These are phyloP conservation scores for Psilopogon haemacephalus DNA, from an alignment of 2,113 vertebrate species.

Conservation along the genomic window DNA sequence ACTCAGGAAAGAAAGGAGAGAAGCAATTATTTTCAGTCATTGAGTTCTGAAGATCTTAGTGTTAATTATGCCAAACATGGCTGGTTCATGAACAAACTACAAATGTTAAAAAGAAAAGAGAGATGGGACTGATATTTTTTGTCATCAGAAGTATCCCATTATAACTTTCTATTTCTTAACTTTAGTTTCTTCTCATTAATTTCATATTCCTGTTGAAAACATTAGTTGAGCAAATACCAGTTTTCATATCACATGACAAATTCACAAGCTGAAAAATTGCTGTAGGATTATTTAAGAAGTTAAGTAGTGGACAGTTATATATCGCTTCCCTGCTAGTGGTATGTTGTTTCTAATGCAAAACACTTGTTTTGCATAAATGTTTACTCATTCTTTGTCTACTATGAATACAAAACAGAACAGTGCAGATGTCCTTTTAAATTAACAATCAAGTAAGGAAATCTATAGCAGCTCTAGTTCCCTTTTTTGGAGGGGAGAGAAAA, in stretches of 20 bases:
- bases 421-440: conserved; percentile 21
- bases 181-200: not conserved
- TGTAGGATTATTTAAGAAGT: not conserved
- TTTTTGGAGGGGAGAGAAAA: not conserved
- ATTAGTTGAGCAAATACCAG: not conserved
- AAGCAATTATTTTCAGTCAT: conserved; percentile 94
- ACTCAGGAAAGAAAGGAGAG: conserved; percentile 88
- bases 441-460: conserved; percentile 35
- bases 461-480: conserved; percentile 24
- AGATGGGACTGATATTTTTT: conserved; percentile 64
- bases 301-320: not conserved
- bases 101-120: conserved; percentile 68
- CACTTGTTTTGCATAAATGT: conserved; percentile 19
- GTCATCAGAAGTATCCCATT: conserved; percentile 47
- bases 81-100: conserved; percentile 83
- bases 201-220: conserved; percentile 7
- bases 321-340: not conserved
- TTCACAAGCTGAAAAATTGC: not conserved
- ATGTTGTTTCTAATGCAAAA: not conserved
- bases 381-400: conserved; percentile 23
- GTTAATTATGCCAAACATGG: conserved; percentile 90
- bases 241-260: not conserved
- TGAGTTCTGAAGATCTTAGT: conserved; percentile 89
- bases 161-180: conserved; percentile 37
- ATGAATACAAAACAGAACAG: not conserved